Evolutionary conservation across 2,797 vertebrate genomes (phyloP).

Genomic region (Mus spretus): DNA sequence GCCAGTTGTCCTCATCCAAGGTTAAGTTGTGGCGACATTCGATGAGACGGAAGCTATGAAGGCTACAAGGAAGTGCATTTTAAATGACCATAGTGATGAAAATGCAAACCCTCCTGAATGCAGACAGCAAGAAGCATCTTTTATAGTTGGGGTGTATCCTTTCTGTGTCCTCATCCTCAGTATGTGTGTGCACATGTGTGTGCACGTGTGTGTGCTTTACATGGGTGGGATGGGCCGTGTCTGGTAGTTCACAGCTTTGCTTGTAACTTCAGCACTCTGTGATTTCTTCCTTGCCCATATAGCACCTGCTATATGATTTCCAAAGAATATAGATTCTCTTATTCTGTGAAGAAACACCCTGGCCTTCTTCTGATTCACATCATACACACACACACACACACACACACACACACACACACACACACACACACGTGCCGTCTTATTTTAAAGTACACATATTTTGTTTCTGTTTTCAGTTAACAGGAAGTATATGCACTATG

Average conservation of each 20-base stretch:
- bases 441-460: not conserved
- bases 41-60: conserved; percentile 36
- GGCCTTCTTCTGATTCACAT: not conserved
- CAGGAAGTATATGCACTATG: not conserved
- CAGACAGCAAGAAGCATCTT: not conserved
- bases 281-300: not conserved
- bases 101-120: not conserved
- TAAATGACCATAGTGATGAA: not conserved
- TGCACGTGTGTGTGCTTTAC: not conserved
- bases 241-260: not conserved
- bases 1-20: not conserved
- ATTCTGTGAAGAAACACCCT: not conserved
- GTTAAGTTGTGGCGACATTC: not conserved
- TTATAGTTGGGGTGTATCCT: not conserved
- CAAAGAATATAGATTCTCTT: not conserved
- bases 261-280: not conserved
- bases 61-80: conserved; percentile 17
- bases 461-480: not conserved
- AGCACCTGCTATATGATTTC: not conserved
- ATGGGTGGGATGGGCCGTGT: not conserved
- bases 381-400: no score
- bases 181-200: not conserved
- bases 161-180: not conserved
- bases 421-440: not conserved
- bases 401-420: no score